Evolutionary conservation across 2,888 invertebrate genomes (phyloP), one percentile per base, ranked within the genome.

Genomic region (Drosophila lacicola): DNA sequence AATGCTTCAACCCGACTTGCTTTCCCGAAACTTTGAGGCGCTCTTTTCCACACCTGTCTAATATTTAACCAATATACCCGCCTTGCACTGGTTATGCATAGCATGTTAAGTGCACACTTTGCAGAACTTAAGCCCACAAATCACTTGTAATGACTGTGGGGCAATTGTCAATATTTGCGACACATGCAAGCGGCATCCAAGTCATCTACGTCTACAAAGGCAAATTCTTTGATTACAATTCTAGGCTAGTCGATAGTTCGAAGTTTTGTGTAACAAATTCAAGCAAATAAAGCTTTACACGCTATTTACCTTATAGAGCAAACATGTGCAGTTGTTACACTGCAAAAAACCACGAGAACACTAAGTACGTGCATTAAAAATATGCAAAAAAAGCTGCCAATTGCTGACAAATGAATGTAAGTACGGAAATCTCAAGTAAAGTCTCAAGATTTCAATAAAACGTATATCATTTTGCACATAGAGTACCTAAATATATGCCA

Each of bases 231-330:
- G 78, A 86, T 83, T 66, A 74, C 87, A 45, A 39, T 64, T 64
- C 65, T 66, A 58, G 74, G 78, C 69, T 69, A 74, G 78, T 60
- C 74, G 73, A 73, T 67, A 74, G 78, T 78, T 58, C 68, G 80
- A 64, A 78, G 74, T 77, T 83, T 87, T 83, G 79, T 87, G 88
- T 81, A 88, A 81, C 84, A 81, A 77, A 83, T 78, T 86, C 72
- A 58, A 78, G 71, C 73, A 82, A 88, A 88, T 70, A 82, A 66
- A 70, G 74, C 81, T 71, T 70, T 72, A 68, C 87, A 83, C 71
- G 84, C 76, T 85, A 71, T 87, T 79, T 87, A 64, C 81, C 70
- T 44, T 71, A 69, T 67, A 64, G 69, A 69, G 63, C 73, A 86
- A 88, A 88, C 58, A 80, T 53, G 57, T 56, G 55, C 42, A 19